Base-by-base conservation (phyloP, 2,888 invertebrate species). In the Agrenia bidenticulata region DNA sequence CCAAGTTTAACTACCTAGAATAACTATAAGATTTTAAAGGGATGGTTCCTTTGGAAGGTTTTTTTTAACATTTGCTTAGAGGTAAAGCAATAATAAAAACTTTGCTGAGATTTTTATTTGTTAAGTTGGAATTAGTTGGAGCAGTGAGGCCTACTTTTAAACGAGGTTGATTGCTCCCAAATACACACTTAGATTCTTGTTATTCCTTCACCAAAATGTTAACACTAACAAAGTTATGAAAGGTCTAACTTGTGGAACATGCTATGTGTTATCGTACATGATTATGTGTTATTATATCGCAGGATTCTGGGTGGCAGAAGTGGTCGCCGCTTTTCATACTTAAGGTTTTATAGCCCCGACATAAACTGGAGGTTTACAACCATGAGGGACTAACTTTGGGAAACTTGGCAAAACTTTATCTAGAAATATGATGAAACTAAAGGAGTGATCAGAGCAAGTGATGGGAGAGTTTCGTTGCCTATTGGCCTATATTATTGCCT, bases 351-450 rank as follows among this genome's bases (percentile, higher is more conserved):
- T 39, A 41, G 5, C 17, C 5, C 41, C 4, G 56, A 17, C 41
- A 21, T 57, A 57, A 57, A 57, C 11, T 54, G 39, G 19, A 9
- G 21, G 11, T 57, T 57, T 55, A 55, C 32, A 27, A 45, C 45
- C 45, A 19, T 45, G 15, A 5, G 45, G 45, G 45, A 45, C 2
- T 19, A 45, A 45, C 9, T 45, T 45, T 15, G n/a, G 4, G n/a
- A 45, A 45, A 45, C 9, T 45, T 5, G 19, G 45, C n/a, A 15
- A 17, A 45, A 45, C 15, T 45, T 45, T 45, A 19, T 45, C 45
- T n/a, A 5, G 19, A 45, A 15, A 45, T 45, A 17, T 5, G 15
- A 32, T 32, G n/a, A n/a, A n/a, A n/a, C n/a, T n/a, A 15, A 15
- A 19, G 45, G n/a, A 17, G 45, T 19, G 15, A 45, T 45, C 15